A percentile compares a stretch with the other conserved stretches of the same genome.
Conservation (phyloP, 2,113 vertebrate genomes). For the Corapipo altera region DNA sequence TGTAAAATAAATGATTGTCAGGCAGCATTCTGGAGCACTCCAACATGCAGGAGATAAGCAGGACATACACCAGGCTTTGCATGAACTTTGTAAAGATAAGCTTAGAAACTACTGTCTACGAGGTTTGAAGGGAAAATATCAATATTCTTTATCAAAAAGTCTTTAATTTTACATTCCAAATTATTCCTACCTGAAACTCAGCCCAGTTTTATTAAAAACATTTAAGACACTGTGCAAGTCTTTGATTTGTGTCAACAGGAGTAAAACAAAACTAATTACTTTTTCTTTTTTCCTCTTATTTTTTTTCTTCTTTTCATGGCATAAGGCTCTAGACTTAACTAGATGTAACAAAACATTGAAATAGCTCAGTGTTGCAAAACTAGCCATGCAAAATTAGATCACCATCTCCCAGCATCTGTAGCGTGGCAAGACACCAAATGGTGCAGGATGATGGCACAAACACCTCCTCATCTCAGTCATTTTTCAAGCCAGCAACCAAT, state of each 20-base stretch:
- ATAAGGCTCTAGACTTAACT: background rate
- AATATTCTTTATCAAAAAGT: background rate
- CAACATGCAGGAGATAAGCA: background rate
- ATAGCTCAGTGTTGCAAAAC: background rate
- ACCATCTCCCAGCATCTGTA: background rate
- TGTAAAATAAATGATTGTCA: slow-evolving; percentile 12
- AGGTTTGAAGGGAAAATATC: background rate
- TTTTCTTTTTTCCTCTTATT: background rate
- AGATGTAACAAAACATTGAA: background rate
- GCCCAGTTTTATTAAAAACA: background rate
- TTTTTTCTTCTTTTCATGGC: background rate
- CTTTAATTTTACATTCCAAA: background rate
- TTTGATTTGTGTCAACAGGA: background rate
- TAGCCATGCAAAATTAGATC: background rate
- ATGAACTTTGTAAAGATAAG: slow-evolving; percentile 16
- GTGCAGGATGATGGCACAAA: background rate
- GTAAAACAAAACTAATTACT: background rate
- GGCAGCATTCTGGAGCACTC: background rate
- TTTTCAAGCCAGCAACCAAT: background rate
- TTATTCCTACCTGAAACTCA: background rate
- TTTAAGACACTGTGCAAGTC: background rate
- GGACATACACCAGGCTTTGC: background rate
- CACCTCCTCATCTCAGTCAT: background rate
- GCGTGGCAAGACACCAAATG: background rate
- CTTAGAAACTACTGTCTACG: background rate